Evolutionary conservation across 2,888 invertebrate genomes (phyloP), one percentile per base, ranked within the genome.

Genomic region (Andrena bicolor): DNA sequence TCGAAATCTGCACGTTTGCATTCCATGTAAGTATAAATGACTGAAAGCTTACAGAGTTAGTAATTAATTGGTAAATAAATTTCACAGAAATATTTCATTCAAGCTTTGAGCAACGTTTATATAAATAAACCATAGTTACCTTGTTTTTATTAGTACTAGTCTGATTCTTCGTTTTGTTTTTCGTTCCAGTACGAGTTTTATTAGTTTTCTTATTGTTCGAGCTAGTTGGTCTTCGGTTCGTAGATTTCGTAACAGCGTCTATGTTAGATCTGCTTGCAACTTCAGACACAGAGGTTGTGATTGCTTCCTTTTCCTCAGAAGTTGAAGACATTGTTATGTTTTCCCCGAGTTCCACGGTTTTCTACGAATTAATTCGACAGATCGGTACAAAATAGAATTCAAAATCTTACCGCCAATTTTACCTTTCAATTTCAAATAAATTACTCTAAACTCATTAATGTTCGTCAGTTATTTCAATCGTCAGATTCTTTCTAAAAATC

Each of bases 121-220:
- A 6, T 10, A 32, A 58, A 58, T 16, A n/a, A 28, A 28, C 3
- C 16, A 58, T 60, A 68, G 4, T 48, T 66, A 90, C 91, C 82
- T 91, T 92, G 84, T 94, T 95, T 91, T 95, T 95, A 90, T 94
- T 95, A 81, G 93, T 94, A 68, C 89, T 92, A 93, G 73, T 30
- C 60, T 77, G 61, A 30, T 75, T 20, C 80, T 89, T 87, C 1
- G 82, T 89, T 51, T 86, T 89, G 51, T 86, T 91, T 41, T 85
- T 88, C 10, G 81, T 85, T 58, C 83, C 79, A n/a, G 71, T 68
- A 2, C 86, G 84, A 32, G 91, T 94, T 90, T 94, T 95, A 76
- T 87, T 91, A 84, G 94, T 94, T 89, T 95, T 95, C 6, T 95
- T 94, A 65, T 63, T 85, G 20, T 32, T 76, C 23, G 78, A 75